These are phyloP conservation scores for Himalopsyche tibetana DNA, from an alignment of 2,888 invertebrate species.

Conservation along the genomic window DNA sequence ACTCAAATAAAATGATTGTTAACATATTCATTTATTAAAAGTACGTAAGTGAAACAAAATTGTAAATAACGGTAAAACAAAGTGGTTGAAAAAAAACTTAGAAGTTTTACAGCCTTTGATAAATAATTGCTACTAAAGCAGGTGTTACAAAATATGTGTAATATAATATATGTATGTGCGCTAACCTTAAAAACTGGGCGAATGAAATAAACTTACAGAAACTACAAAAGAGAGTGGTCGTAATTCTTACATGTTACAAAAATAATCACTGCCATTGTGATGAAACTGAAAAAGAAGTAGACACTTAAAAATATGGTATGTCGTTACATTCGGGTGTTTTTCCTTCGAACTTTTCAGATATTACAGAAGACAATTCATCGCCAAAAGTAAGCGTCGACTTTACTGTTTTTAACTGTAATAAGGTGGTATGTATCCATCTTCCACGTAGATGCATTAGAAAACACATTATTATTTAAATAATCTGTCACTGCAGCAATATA, in stretches of 20 bases:
- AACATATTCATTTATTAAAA: too few relatives aligned
- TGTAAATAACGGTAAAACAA: too few relatives aligned
- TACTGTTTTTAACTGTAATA: too few relatives aligned
- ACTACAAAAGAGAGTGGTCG: constrained; percentile 5
- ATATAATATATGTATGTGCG: too few relatives aligned
- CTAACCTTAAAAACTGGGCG: neutral
- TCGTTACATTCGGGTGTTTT: constrained; percentile 6
- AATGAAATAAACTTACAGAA: neutral
- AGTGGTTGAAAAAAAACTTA: too few relatives aligned
- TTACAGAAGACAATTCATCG: neutral
- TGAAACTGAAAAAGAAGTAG: constrained; percentile 15
- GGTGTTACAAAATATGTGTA: neutral
- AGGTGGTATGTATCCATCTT: too few relatives aligned
- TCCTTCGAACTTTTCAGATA: neutral
- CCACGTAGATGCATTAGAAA: too few relatives aligned
- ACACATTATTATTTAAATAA: too few relatives aligned
- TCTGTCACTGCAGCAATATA: too few relatives aligned
- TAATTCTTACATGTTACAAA: neutral
- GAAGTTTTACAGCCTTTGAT: neutral
- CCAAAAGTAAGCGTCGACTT: neutral
- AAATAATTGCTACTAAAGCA: constrained; percentile 10
- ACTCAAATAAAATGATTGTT: too few relatives aligned
- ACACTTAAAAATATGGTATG: constrained; percentile 8
- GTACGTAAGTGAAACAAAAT: too few relatives aligned
- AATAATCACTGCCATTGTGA: neutral